Base-by-base conservation (phyloP, 2,888 invertebrate genomes). In the Drosophila mayaguana region DNA sequence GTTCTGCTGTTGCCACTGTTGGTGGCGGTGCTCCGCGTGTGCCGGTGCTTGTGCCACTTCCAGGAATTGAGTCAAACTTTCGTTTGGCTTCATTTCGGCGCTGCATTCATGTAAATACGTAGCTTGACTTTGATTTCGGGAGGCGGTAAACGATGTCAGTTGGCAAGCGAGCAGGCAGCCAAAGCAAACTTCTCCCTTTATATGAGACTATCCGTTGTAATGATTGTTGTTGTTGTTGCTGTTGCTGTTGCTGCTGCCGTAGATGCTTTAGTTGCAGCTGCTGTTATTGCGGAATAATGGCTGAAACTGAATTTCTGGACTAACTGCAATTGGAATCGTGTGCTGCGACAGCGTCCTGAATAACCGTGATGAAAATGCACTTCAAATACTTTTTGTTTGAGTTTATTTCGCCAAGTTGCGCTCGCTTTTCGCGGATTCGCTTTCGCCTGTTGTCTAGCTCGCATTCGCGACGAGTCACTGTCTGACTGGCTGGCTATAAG, bases 361-460 rank as follows among this genome's bases (percentile, higher is more conserved):
- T 82, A 85, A 76, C 82, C 78, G 82, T 89, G 82, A 88, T 88
- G 86, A 83, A 88, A 88, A 89, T 89, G 86, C 85, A 83, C 88
- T 89, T 86, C 78, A 88, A 88, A 88, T 89, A 86, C 86, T 89
- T 89, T 82, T 79, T 73, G 75, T 81, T 87, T 79, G 64, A 83
- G 74, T 86, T 86, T 68, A 82, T 77, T 80, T 72, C 72, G 59
- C 69, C 69, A 73, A 74, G 60, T 71, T 72, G 72, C 12, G 67
- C 40, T 59, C 51, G 46, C 28, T 62, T 32, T 42, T 12, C 57
- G 60, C 63, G 38, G 55, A 14, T 34, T 54, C 20, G 46, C 38
- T 45, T 75, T 62, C 45, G 18, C 25, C 18, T 48, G 40, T 42
- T 32, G 55, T 50, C 46, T 43, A 64, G 32, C 28, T 36, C n/a